A percentile compares a stretch with the other conserved stretches of the same genome.
These are phyloP conservation scores for Lamproptera curius DNA, from an alignment of 2,888 invertebrate species.

Conservation along the genomic window DNA sequence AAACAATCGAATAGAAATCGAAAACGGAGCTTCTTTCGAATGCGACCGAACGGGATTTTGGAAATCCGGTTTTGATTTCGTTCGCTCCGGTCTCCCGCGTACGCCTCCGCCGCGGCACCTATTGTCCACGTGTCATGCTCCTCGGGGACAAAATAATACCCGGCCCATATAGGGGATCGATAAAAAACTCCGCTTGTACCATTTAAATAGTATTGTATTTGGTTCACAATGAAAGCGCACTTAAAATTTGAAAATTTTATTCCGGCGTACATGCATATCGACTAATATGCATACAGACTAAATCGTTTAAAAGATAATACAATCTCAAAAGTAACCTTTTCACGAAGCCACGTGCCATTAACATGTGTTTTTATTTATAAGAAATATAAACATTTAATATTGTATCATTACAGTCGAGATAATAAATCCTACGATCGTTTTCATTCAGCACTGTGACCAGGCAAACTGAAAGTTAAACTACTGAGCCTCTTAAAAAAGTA, in stretches of 20 bases:
- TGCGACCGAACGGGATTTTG: slow-evolving; percentile 73
- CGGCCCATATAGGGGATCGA: slow-evolving; percentile 22
- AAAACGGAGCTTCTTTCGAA: slow-evolving; percentile 72
- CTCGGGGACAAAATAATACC: slow-evolving; percentile 28
- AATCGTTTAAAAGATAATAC: too few species aligned
- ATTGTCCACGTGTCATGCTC: slow-evolving; percentile 38
- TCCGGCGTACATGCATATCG: too few species aligned
- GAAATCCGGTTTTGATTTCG: slow-evolving; percentile 72
- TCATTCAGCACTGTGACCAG: too few species aligned
- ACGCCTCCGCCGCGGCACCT: slow-evolving; percentile 44
- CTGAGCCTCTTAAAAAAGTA: neutral
- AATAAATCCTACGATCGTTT: too few species aligned
- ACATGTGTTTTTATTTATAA: too few species aligned
- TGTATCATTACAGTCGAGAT: too few species aligned
- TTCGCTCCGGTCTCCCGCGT: slow-evolving; percentile 52
- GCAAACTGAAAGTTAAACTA: neutral
- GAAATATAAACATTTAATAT: too few species aligned
- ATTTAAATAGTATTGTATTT: slow-evolving; percentile 12
- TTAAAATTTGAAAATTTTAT: too few species aligned
- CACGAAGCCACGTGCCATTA: too few species aligned
- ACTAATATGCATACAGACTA: too few species aligned
- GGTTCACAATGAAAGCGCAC: slow-evolving; percentile 8
- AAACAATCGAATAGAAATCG: slow-evolving; percentile 76
- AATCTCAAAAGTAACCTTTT: too few species aligned
- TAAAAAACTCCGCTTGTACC: slow-evolving; percentile 29